A percentile compares a stretch with the other conserved stretches of the same genome.
Conservation (phyloP, 2,113 vertebrate species). For the Monopterus albus region DNA sequence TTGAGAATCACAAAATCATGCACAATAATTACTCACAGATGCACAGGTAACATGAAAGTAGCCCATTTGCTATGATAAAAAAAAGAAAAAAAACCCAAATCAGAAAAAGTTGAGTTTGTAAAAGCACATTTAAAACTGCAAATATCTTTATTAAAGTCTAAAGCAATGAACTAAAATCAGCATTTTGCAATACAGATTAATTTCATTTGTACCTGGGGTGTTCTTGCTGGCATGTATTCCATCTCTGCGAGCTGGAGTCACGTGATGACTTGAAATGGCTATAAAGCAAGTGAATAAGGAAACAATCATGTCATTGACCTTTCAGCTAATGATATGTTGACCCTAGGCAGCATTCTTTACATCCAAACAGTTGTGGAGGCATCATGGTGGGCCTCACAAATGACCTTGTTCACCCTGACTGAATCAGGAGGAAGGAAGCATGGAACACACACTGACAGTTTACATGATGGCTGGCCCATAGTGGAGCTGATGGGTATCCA, state of each 20-base stretch:
- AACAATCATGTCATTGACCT: slow-evolving; percentile 69
- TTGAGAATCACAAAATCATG: too few species aligned
- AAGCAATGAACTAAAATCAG: slow-evolving; percentile 19
- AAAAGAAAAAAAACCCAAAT: too few species aligned
- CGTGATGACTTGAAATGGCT: slow-evolving; percentile 65
- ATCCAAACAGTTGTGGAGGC: slow-evolving; percentile 52
- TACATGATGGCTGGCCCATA: slow-evolving; percentile 25
- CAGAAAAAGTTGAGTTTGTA: too few species aligned
- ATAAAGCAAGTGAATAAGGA: slow-evolving; percentile 55
- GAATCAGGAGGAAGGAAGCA: slow-evolving; percentile 43
- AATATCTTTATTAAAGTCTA: neutral
- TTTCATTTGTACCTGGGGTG: slow-evolving; percentile 57
- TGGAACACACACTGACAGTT: slow-evolving; percentile 14
- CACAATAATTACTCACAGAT: too few species aligned
- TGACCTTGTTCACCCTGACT: slow-evolving; percentile 44
- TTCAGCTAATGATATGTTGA: slow-evolving; percentile 52
- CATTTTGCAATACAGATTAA: neutral
- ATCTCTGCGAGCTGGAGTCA: slow-evolving; percentile 52
- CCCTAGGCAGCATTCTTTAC: slow-evolving; percentile 59
- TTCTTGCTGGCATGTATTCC: slow-evolving; percentile 45
- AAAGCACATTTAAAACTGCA: too few species aligned
- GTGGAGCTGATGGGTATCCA: slow-evolving; percentile 61
- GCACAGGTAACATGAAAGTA: too few species aligned
- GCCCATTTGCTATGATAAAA: too few species aligned
- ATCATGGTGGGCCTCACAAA: slow-evolving; percentile 52